Base-by-base conservation (phyloP, 2,797 vertebrate species). In the Argyrosomus regius region DNA sequence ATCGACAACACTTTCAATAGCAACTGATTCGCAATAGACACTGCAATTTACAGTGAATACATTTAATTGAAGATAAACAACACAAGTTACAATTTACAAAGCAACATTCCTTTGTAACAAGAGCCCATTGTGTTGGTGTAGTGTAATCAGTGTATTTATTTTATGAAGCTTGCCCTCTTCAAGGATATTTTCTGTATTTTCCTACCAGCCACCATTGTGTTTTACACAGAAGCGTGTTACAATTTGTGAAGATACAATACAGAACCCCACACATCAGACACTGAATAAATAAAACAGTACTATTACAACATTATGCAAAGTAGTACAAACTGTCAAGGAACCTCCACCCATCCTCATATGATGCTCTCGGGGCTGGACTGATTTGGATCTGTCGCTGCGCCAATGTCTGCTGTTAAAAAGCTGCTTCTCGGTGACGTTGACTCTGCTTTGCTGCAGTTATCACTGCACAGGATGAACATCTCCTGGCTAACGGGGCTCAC, bases 401-500 rank as follows among this genome's bases (percentile, higher is more conserved):
- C 48, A 13, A 31, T 74, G 45, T 70, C 61, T 4, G 62, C 75
- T 9, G 31, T 79, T 63, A 87, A 78, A 71, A 77, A 86, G 61
- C 84, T 82, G 65, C 69, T 86, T 22, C 63, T 78, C 2, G 45
- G 63, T 7, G 77, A 78, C 0, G 24, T 75, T 0, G 61, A 58
- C n/a, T 89, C 86, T 49, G 53, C 49, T 81, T 71, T 83, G 59
- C 58, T 77, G 22, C 62, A 35, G 24, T 75, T 62, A 14, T 81
- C 75, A 1, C 75, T 39, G 41, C 70, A 81, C 73, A 89, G 3
- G 26, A 53, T 61, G 1, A 82, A 80, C 65, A 69, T 78, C 41
- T 94, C 89, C 39, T 83, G 89, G 45, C 65, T 68, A 4, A 18
- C 9, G 3, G 62, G 58, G 31, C 74, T 91, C 24, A 58, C 57